Evolutionary conservation across 2,888 invertebrate genomes (phyloP).

Genomic region (Aleiodes testaceus): DNA sequence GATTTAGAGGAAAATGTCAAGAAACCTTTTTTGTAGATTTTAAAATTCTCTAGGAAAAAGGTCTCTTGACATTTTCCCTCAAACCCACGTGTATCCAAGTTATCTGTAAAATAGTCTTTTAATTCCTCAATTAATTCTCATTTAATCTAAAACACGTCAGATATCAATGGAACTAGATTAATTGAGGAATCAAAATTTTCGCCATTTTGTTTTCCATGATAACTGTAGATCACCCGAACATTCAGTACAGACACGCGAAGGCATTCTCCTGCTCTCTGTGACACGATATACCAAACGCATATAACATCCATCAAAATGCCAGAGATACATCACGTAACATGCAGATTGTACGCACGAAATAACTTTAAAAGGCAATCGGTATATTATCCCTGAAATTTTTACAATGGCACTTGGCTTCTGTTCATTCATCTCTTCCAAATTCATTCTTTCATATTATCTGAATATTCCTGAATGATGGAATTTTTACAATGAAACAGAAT

Average conservation of each 20-base stretch:
- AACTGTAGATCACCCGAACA: conserved; percentile 11
- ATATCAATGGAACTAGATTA: not conserved
- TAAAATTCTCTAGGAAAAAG: too few relatives aligned
- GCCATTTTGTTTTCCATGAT: not conserved
- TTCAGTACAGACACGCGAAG: conserved; percentile 14
- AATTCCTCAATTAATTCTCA: too few relatives aligned
- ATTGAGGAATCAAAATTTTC: not conserved
- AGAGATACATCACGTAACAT: conserved; percentile 2
- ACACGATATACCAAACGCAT: conserved; percentile 15
- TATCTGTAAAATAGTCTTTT: too few relatives aligned
- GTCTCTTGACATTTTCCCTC: too few relatives aligned
- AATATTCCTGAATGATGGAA: not conserved
- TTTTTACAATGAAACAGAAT: not conserved
- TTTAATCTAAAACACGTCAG: too few relatives aligned
- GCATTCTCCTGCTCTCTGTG: not conserved
- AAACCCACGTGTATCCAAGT: too few relatives aligned
- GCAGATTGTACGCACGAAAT: conserved; percentile 27
- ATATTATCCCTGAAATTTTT: conserved; percentile 17
- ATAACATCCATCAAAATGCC: conserved; percentile 31
- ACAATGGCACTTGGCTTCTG: not conserved
- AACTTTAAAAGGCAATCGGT: not conserved
- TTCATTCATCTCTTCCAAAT: not conserved
- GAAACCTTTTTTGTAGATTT: too few relatives aligned
- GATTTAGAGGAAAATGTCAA: too few relatives aligned
- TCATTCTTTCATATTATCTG: not conserved